Conservation (phyloP, 1,140 invertebrate genomes). For the Anthonomus grandis region DNA sequence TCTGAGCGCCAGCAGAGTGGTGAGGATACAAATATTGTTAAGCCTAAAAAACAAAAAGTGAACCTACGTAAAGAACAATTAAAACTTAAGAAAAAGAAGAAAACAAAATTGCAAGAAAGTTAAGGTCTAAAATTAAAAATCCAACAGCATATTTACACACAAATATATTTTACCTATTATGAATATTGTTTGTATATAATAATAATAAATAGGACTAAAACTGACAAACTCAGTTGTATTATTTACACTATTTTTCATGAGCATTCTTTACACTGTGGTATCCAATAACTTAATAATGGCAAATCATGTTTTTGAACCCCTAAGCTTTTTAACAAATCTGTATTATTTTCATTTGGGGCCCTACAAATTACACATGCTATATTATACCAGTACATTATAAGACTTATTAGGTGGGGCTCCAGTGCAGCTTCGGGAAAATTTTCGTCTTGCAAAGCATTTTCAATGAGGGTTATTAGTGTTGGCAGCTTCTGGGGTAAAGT, state of each 20-base stretch:
- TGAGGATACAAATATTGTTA: too few species aligned
- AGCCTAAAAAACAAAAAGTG: too few species aligned
- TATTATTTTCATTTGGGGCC: constrained; percentile 23
- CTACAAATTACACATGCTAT: constrained; percentile 31
- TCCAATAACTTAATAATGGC: constrained; percentile 38
- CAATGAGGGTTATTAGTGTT: constrained; percentile 26
- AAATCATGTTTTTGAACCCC: constrained; percentile 38
- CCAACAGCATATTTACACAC: too few species aligned
- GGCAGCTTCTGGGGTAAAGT: constrained; percentile 33
- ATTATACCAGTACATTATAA: constrained; percentile 38
- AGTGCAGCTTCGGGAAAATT: constrained; percentile 28
- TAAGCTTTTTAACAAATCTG: constrained; percentile 29
- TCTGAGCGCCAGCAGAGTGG: not conserved
- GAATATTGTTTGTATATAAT: too few species aligned
- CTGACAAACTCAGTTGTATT: too few species aligned
- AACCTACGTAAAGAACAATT: too few species aligned
- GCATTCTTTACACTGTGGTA: constrained; percentile 29
- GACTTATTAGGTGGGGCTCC: constrained; percentile 25
- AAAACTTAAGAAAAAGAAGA: too few species aligned
- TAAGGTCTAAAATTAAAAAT: too few species aligned
- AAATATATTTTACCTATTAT: too few species aligned
- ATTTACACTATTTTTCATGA: not conserved
- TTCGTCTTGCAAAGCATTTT: constrained; percentile 31
- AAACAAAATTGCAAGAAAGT: too few species aligned
- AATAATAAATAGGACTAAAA: too few species aligned